Evolutionary conservation across 2,113 vertebrate species (phyloP), one percentile per base, ranked within the genome.

Genomic region (Cavia porcellus): DNA sequence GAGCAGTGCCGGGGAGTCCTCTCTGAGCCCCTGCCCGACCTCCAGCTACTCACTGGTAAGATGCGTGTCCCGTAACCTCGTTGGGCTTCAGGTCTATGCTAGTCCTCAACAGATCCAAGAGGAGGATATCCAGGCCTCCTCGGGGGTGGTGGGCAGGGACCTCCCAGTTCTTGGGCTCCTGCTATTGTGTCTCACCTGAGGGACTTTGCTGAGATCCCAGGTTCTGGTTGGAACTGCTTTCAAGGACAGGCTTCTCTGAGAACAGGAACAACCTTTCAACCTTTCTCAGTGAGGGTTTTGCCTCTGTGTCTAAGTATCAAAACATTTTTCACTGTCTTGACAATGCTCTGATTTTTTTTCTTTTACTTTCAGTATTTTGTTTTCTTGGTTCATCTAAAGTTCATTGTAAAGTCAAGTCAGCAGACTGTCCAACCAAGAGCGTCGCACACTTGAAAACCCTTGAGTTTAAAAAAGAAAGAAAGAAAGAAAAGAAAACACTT

Each of bases 1-100:
- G 99, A 99, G 95, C 99, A 99, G 96, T 99, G 99, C 92, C 98
- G 99, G 3, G 99, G 99, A 0, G 99, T 99, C 82, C 98, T 99
- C 82, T 99, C 99, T 0, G 99, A 99, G 98, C 99, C 99, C 9
- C 98, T 99, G 75, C 99, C 99, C 0, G 99, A 99, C 90, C 99
- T 99, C 55, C 99, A 99, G 97, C 99, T 99, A 45, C 99, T 99
- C 94, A 99, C 99, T 0, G 99, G 99, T 99, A 98, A 57, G 98
- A 96, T 35, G 1, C 74, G 24, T 15, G 0, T 35, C 35, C 10
- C 2, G 13, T 68, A 22, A 35, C 7, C 32, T 32, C 22, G 28
- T 45, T 57, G 28, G 28, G 13, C 28, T 72, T 81, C 85, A 47
- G 35, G 84, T 22, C 3, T 61, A 1, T 3, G 14, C 35, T 25